Base-by-base conservation (phyloP, 2,113 vertebrate species). In the Chelonoidis abingdonii region DNA sequence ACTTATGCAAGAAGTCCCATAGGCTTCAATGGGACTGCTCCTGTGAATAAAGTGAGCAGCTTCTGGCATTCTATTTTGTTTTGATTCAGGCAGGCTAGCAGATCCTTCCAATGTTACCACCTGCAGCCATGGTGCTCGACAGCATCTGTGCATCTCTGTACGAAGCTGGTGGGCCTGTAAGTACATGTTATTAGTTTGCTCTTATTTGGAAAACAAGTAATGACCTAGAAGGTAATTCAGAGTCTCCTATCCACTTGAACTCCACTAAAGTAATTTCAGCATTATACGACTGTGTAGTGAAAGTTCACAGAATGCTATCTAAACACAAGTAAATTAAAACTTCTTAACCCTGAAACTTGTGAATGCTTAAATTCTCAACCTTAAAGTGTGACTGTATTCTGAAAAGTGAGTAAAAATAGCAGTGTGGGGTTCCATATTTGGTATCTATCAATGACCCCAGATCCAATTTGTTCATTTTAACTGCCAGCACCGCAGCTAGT, bases 81-180 rank as follows among this genome's bases (percentile, higher is more conserved):
- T 86, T 95, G 9, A 82, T 95, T 86, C 86, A 99, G 98, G 98
- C 17, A 98, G 98, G 95, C 94, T 98, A 97, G 94, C 83, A 92
- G 98, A 98, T 92, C 98, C 96, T 83, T 97, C 91, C 17, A 8
- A 17, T 5, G 14, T 0, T 3, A 96, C 97, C 80, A 86, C 93
- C 62, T 98, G 98, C 96, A 97, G 98, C 21, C 80, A 94, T 24
- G 82, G 93, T 83, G 90, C 86, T 80, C 93, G 90, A 96, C 95
- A 98, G 5, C 19, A 1, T 25, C 49, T 93, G 31, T 98, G 97
- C 47, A 93, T 97, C 78, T 98, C 98, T 89, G 95, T 89, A 78
- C 93, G 94, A 92, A 98, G 98, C 49, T 99, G 98, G 98, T 99
- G 98, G 98, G 96, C 98, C 92, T 97, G 98, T 99, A 98, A 96